A percentile compares a stretch with the other conserved stretches of the same genome.
Conservation (phyloP, 2,113 vertebrate species). For the Xenotilapia flavipinnis region DNA sequence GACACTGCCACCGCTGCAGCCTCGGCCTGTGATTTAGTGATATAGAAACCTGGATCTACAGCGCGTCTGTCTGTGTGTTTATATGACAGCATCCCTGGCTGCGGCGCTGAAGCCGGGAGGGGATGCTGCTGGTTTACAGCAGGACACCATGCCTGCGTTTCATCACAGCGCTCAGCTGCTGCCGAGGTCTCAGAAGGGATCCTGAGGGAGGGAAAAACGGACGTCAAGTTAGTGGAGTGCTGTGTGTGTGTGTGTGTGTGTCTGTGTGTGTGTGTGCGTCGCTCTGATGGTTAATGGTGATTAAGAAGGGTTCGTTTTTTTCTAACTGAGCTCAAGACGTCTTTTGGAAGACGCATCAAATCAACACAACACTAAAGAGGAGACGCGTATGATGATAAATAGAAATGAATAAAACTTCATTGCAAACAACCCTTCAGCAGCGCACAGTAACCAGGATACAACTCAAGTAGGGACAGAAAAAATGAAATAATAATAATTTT, state of each 20-base stretch:
- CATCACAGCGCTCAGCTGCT: background rate
- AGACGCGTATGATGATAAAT: background rate
- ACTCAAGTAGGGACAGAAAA: background rate
- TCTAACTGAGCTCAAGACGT: background rate
- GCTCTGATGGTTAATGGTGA: background rate
- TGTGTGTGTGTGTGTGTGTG: background rate
- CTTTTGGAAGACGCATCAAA: background rate
- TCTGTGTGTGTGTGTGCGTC: accelerated
- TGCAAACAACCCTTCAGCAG: background rate
- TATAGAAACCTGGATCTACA: slow-evolving; percentile 17
- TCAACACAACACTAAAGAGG: background rate
- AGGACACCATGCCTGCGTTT: slow-evolving; percentile 1
- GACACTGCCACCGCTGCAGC: slow-evolving; percentile 20
- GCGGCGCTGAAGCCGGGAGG: background rate
- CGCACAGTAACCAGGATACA: background rate
- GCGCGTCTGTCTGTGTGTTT: slow-evolving; percentile 32
- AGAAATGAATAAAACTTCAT: background rate
- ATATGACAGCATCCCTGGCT: slow-evolving; percentile 42
- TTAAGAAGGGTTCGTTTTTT: background rate
- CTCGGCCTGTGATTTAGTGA: slow-evolving; percentile 33
- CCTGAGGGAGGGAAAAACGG: background rate
- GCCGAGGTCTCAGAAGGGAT: background rate
- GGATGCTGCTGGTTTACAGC: slow-evolving; percentile 27
- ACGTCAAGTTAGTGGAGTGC: background rate
- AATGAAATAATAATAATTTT: background rate